These are phyloP conservation scores for Galbula dea DNA, from an alignment of 2,113 vertebrate species.

Conservation along the genomic window DNA sequence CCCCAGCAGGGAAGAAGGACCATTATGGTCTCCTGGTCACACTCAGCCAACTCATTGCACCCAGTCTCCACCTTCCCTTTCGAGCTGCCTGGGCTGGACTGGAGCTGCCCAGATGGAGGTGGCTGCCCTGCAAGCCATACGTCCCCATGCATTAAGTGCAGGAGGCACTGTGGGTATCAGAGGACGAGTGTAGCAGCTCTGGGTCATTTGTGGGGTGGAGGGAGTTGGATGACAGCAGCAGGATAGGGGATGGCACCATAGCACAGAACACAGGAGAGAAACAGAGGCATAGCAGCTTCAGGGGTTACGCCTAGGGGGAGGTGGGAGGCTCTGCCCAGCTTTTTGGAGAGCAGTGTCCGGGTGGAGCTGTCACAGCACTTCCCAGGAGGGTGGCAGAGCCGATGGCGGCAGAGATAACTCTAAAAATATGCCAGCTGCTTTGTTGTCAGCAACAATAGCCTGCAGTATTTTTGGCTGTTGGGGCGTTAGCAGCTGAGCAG, in stretches of 20 bases:
- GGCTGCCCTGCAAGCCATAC: not conserved
- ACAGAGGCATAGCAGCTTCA: not conserved
- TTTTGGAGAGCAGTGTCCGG: not conserved
- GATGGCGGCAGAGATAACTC: not conserved
- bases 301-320: not conserved
- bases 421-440: conserved; percentile 35
- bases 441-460: conserved; percentile 40
- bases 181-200: not conserved
- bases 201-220: not conserved
- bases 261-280: not conserved
- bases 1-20: not conserved
- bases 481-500: not conserved
- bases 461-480: conserved; percentile 38
- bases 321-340: not conserved
- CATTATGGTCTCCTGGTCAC: not conserved
- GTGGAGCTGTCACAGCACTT: not conserved
- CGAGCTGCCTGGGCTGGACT: not conserved
- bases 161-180: not conserved
- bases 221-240: not conserved
- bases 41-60: not conserved
- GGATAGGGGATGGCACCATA: not conserved
- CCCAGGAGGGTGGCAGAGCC: not conserved
- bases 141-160: not conserved
- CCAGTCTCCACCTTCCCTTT: not conserved
- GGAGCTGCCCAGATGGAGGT: not conserved